A percentile compares a stretch with the other conserved stretches of the same genome.
Conservation (phyloP, 2,113 vertebrate genomes). For the Silurus glanis region DNA sequence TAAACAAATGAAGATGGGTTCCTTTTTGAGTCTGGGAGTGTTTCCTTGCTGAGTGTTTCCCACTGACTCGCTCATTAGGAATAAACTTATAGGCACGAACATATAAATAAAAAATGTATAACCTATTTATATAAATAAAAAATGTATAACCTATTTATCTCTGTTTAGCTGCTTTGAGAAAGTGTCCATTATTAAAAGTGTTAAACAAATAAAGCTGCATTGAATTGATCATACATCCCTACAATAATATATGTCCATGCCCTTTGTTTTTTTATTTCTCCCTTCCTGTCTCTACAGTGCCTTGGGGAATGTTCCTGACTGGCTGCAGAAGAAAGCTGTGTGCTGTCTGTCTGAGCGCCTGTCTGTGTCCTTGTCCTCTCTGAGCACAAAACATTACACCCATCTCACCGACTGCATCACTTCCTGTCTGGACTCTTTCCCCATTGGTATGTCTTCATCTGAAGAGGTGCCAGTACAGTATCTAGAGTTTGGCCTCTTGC, state of each 20-base stretch:
- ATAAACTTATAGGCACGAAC: no score
- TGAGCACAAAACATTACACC: slow-evolving; percentile 67
- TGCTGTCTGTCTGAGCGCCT: slow-evolving; percentile 75
- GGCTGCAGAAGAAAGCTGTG: slow-evolving; percentile 62
- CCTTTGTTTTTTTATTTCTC: background rate
- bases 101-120: no score
- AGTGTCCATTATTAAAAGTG: no score
- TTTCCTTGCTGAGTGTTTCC: no score
- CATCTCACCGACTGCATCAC: slow-evolving; percentile 80
- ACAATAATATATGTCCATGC: background rate
- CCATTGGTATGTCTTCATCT: slow-evolving; percentile 74
- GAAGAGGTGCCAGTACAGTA: background rate
- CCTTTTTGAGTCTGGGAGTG: no score
- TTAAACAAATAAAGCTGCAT: no score
- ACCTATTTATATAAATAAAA: no score
- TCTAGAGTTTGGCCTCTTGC: background rate
- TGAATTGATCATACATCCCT: background rate
- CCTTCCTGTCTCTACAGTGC: slow-evolving; percentile 67
- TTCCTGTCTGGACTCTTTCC: slow-evolving; percentile 83
- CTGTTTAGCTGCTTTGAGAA: no score
- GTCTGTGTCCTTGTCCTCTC: slow-evolving; percentile 72
- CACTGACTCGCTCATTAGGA: no score
- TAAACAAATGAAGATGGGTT: no score
- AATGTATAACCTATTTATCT: no score
- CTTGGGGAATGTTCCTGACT: slow-evolving; percentile 75